These are phyloP conservation scores for Linyphia triangularis DNA, from an alignment of 2,888 invertebrate genomes.

Conservation along the genomic window DNA sequence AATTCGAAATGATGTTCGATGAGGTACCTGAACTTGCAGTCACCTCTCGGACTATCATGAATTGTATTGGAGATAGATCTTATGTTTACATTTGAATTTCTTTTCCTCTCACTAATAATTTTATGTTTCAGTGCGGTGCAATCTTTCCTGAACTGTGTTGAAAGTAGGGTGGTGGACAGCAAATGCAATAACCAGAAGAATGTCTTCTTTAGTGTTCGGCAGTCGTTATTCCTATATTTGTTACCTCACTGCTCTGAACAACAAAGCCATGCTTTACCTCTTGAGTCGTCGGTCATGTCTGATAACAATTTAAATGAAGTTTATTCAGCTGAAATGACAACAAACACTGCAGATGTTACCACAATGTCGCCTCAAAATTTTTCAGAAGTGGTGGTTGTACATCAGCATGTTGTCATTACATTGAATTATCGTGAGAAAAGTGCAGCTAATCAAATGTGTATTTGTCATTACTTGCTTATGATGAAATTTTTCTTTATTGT, in stretches of 20 bases:
- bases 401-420: conserved; percentile 18
- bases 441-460: not conserved
- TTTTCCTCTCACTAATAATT: not conserved
- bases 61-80: not conserved
- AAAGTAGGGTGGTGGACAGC: not conserved
- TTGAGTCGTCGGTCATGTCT: not conserved
- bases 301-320: not conserved
- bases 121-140: conserved; percentile 9
- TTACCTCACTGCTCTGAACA: not conserved
- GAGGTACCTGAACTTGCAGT: too few relatives aligned
- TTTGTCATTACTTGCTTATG: not conserved
- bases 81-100: not conserved
- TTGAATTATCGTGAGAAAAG: not conserved
- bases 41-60: too few relatives aligned
- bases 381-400: not conserved
- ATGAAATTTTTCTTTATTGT: not conserved
- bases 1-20: too few relatives aligned
- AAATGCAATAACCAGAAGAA: not conserved
- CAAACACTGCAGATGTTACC: not conserved
- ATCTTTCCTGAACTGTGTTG: not conserved
- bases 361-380: not conserved
- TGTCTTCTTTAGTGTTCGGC: not conserved
- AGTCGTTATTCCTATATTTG: not conserved
- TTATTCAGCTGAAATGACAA: not conserved
- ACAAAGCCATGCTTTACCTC: not conserved